Conservation (phyloP, 2,888 invertebrate genomes). For the Eilema griseolum region DNA sequence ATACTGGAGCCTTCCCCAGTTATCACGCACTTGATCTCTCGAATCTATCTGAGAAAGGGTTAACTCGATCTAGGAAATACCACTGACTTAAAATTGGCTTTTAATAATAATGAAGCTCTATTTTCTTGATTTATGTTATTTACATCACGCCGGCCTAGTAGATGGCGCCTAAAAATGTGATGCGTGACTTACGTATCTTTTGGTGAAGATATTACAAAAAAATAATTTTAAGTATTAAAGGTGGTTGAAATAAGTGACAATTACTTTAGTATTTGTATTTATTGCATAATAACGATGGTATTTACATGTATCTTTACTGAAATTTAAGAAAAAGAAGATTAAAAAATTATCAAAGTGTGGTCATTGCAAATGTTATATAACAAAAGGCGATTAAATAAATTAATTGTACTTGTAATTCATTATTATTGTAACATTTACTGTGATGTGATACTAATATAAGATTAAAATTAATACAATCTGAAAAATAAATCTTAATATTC, state of each 20-base stretch:
- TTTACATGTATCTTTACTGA: slow-evolving; percentile 52
- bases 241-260: slow-evolving; percentile 15
- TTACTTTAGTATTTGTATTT: slow-evolving; percentile 42
- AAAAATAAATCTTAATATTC: background rate
- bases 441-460: background rate
- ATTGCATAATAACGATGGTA: slow-evolving; percentile 57
- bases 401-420: slow-evolving; percentile 14
- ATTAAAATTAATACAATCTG: background rate
- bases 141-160: too few relatives aligned
- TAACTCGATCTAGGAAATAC: too few relatives aligned
- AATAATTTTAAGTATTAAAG: background rate
- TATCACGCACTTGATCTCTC: too few relatives aligned
- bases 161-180: too few relatives aligned
- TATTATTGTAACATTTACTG: slow-evolving; percentile 6
- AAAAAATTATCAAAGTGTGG: slow-evolving; percentile 12
- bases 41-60: too few relatives aligned
- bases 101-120: too few relatives aligned
- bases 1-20: too few relatives aligned
- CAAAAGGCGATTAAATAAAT: background rate
- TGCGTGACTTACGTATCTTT: too few relatives aligned
- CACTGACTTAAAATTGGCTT: too few relatives aligned
- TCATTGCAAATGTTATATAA: slow-evolving; percentile 4
- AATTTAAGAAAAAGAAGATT: slow-evolving; percentile 20
- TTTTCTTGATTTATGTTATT: too few relatives aligned
- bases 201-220: too few relatives aligned